Evolutionary conservation across 2,113 vertebrate species (phyloP).

Genomic region (Clarias macrocephalus): DNA sequence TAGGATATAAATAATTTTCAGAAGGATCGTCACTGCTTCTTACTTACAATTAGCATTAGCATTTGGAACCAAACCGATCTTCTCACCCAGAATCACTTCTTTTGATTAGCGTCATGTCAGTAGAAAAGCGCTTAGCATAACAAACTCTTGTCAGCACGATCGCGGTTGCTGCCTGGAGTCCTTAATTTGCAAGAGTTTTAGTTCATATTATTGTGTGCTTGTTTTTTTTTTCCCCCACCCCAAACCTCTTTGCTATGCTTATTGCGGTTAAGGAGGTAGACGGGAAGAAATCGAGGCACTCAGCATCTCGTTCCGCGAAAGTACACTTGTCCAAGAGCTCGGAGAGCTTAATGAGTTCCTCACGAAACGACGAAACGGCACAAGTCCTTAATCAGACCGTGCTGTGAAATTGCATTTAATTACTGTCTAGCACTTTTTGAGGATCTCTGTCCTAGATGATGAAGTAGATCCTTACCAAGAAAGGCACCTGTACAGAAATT

Average conservation of each 20-base stretch:
- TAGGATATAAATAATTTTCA: not conserved
- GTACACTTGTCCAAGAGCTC: slow-evolving; percentile 26
- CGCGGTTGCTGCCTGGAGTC: slow-evolving; percentile 11
- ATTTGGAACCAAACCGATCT: not conserved
- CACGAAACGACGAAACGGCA: slow-evolving; percentile 53
- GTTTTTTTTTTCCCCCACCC: not conserved
- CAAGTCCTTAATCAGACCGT: slow-evolving; percentile 46
- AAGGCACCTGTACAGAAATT: slow-evolving; percentile 30
- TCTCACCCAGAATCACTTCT: not conserved
- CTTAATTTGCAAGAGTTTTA: slow-evolving; percentile 40
- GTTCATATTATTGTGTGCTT: slow-evolving; percentile 17
- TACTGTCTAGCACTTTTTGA: slow-evolving; percentile 42
- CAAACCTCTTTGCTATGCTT: slow-evolving; percentile 20
- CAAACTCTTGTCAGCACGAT: slow-evolving; percentile 17
- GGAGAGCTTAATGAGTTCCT: slow-evolving; percentile 48
- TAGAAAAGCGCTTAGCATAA: slow-evolving; percentile 17
- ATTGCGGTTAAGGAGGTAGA: slow-evolving; percentile 34
- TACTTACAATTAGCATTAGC: slow-evolving; percentile 8
- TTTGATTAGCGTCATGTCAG: slow-evolving; percentile 14
- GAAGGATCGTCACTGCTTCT: not conserved
- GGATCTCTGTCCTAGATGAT: slow-evolving; percentile 26
- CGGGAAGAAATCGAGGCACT: slow-evolving; percentile 20
- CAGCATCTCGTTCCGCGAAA: slow-evolving; percentile 37
- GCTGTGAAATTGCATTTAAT: slow-evolving; percentile 56
- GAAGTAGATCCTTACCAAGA: not conserved